Evolutionary conservation across 2,797 vertebrate genomes (phyloP), one percentile per base, ranked within the genome.

Genomic region (Serranus cabrilla): DNA sequence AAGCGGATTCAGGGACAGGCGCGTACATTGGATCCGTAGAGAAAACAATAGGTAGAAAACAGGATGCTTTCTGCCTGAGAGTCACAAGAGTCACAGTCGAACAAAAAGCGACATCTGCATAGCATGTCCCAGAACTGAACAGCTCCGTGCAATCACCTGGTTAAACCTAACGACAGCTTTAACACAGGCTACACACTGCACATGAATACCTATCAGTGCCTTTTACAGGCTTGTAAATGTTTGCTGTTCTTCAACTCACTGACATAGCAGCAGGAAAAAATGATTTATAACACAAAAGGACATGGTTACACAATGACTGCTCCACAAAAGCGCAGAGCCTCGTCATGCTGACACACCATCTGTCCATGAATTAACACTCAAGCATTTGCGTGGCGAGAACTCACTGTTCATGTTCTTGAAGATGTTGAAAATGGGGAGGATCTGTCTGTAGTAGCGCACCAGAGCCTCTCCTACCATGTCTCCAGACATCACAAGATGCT

Each of bases 381-480:
- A 57, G 27, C 64, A 37, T 42, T 62, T 64, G 50, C 27, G 16
- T 9, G 10, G 37, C 39, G n/a, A 20, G 17, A 42, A 96, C 97
- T 97, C 91, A 98, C 97, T 93, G 81, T 97, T 96, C 94, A 96
- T 94, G 86, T 96, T 96, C 95, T 98, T 99, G 91, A 98, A 99
- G 92, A 99, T 96, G 95, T 96, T 99, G 89, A 98, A 88, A 82
- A 98, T 92, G 45, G 96, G 96, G 13, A 99, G 96, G 89, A 99
- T 97, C 90, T 98, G 97, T 1, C 96, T 95, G 91, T 97, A 99
- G 92, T 99, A 98, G 3, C 96, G 97, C 77, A 98, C 97, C 91
- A 99, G 85, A 1, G 93, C 87, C 58, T 93, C 88, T 6, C 94
- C 95, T 64, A 95, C 90, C 86, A 93, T 95, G 39, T 98, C 97